Conservation (phyloP, 2,113 vertebrate species). For the Pimephales promelas region DNA sequence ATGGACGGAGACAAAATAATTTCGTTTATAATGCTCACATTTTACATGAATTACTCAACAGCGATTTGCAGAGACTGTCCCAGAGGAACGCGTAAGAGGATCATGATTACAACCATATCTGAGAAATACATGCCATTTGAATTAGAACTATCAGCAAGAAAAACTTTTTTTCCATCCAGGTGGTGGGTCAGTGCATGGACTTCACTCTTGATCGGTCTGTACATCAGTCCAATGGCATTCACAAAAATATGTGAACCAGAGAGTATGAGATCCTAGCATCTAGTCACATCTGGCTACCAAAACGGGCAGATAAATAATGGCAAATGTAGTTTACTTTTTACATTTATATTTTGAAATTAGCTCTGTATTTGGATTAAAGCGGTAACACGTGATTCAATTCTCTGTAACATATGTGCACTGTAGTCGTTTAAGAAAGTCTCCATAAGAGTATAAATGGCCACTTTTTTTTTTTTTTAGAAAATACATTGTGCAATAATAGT, state of each 20-base stretch:
- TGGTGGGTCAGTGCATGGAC: conserved; percentile 74
- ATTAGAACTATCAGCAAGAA: conserved; percentile 69
- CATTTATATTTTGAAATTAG: background rate
- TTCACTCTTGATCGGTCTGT: conserved; percentile 68
- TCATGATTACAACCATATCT: conserved; percentile 66
- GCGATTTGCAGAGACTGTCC: background rate
- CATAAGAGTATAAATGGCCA: background rate
- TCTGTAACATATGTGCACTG: background rate
- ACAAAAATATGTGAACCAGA: background rate
- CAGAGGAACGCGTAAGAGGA: conserved; percentile 59
- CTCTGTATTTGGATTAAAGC: background rate
- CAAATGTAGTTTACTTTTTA: background rate
- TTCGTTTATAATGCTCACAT: conserved; percentile 1
- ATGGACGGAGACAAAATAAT: background rate
- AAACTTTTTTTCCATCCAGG: conserved; percentile 67
- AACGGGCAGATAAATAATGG: background rate
- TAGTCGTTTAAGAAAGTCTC: background rate
- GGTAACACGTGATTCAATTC: background rate
- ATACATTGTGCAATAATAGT: background rate
- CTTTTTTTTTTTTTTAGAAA: background rate
- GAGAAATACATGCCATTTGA: conserved; percentile 67
- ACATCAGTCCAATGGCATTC: background rate
- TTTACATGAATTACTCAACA: conserved; percentile 30
- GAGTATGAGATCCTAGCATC: background rate
- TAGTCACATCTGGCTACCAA: background rate